Evolutionary conservation across 2,797 vertebrate species (phyloP).

Genomic region (Austrolebias charrua): DNA sequence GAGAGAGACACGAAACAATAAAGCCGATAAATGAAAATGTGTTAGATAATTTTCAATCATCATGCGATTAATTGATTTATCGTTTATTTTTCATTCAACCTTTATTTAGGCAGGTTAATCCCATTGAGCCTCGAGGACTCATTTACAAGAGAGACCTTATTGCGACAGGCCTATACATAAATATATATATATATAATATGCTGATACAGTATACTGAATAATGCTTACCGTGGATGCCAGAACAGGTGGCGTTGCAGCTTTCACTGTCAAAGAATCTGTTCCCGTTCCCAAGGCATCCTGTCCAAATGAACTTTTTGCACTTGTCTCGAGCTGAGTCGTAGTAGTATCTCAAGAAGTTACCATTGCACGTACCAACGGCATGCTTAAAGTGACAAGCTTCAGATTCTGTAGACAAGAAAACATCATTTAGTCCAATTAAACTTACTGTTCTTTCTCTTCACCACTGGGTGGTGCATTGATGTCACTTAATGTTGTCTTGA

Average conservation of each 20-base stretch:
- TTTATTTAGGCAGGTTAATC: too few species aligned
- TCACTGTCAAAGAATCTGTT: constrained; percentile 58
- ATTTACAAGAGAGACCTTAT: too few species aligned
- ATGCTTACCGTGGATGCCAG: constrained; percentile 64
- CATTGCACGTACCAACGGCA: constrained; percentile 34
- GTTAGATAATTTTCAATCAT: too few species aligned
- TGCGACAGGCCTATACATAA: not conserved
- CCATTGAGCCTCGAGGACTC: too few species aligned
- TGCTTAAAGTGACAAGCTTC: constrained; percentile 44
- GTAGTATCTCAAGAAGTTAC: constrained; percentile 47
- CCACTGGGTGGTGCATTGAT: constrained; percentile 58
- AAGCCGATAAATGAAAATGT: too few species aligned
- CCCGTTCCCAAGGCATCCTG: constrained; percentile 71
- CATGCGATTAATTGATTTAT: too few species aligned
- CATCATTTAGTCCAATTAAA: not conserved
- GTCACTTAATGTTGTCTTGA: constrained; percentile 14
- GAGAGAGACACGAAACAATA: too few species aligned
- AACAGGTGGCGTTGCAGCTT: constrained; percentile 74
- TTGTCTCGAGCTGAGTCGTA: constrained; percentile 65
- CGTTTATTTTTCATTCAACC: too few species aligned
- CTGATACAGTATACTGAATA: not conserved
- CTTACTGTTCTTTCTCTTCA: constrained; percentile 21
- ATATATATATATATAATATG: not conserved
- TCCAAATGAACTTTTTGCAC: constrained; percentile 68
- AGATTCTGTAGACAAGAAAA: constrained; percentile 41